A percentile compares a stretch with the other conserved stretches of the same genome.
These are phyloP conservation scores for Actinopyga echinites DNA, from an alignment of 53 echinoderm and acorn worm genomes.

Conservation along the genomic window DNA sequence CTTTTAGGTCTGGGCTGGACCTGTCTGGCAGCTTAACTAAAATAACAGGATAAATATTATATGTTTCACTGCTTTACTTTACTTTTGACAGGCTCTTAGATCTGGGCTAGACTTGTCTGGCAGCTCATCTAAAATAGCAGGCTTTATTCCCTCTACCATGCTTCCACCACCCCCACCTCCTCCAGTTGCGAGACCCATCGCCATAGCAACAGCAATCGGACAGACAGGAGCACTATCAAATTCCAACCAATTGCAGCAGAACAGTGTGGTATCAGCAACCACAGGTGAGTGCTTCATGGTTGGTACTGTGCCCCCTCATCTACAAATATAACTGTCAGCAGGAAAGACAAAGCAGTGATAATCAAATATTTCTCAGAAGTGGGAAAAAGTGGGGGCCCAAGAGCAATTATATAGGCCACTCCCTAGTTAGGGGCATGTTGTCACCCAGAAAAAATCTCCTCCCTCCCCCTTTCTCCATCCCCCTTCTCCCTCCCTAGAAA, in stretches of 20 bases:
- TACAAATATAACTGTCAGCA: too few species aligned
- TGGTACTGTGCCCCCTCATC: too few species aligned
- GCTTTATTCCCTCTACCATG: slow-evolving; percentile 98
- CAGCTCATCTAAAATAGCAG: slow-evolving; percentile 90
- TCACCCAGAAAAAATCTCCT: too few species aligned
- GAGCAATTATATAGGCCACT: too few species aligned
- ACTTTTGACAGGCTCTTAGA: slow-evolving; percentile 48
- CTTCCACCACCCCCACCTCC: slow-evolving; percentile 99
- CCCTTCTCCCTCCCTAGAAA: too few species aligned
- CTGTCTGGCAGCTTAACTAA: slow-evolving; percentile 80
- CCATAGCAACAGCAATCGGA: slow-evolving; percentile 91
- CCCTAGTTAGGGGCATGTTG: too few species aligned
- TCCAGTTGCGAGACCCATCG: slow-evolving; percentile 90
- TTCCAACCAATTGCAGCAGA: slow-evolving; percentile 16
- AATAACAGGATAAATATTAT: slow-evolving; percentile 61
- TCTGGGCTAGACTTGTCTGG: slow-evolving; percentile 58
- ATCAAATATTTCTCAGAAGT: too few species aligned
- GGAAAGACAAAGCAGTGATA: too few species aligned
- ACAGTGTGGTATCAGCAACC: background rate
- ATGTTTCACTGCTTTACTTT: background rate
- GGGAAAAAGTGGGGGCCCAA: too few species aligned
- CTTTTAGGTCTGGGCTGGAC: slow-evolving; percentile 54
- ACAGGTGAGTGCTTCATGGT: background rate
- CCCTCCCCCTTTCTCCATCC: too few species aligned
- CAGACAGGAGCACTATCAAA: slow-evolving; percentile 88